These are phyloP conservation scores for Abrostola tripartita DNA, from an alignment of 2,888 invertebrate genomes.

Conservation along the genomic window DNA sequence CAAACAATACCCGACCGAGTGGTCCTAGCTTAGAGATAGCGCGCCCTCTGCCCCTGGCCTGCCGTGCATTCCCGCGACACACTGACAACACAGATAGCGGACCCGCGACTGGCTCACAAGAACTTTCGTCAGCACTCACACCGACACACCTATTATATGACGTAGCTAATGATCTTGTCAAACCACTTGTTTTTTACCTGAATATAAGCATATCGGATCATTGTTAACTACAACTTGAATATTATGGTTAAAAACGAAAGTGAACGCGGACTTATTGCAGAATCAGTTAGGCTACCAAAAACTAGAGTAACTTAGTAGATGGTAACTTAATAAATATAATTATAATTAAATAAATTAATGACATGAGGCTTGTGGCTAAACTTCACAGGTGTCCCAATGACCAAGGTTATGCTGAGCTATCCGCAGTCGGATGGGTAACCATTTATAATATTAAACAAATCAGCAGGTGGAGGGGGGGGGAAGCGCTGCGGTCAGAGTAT, in stretches of 20 bases:
- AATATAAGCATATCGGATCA: constrained; percentile 22
- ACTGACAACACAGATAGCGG: not conserved
- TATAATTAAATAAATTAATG: too few relatives aligned
- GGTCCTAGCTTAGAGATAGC: not conserved
- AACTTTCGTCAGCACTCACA: constrained; percentile 7
- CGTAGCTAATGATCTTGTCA: constrained; percentile 13
- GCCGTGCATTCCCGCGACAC: not conserved
- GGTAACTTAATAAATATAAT: too few relatives aligned
- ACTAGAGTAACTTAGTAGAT: too few relatives aligned
- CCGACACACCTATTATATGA: constrained; percentile 26
- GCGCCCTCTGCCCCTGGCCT: constrained; percentile 21
- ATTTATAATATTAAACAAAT: too few relatives aligned
- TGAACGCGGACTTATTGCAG: not conserved
- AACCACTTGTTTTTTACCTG: constrained; percentile 17
- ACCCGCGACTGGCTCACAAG: not conserved
- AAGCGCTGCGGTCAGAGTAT: too few relatives aligned
- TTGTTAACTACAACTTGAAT: constrained; percentile 20
- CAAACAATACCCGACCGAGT: too few relatives aligned
- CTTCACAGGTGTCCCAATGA: too few relatives aligned
- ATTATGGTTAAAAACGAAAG: constrained; percentile 28
- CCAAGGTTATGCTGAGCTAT: too few relatives aligned
- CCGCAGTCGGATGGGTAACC: too few relatives aligned
- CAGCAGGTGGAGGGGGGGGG: too few relatives aligned
- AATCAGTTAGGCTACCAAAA: too few relatives aligned
- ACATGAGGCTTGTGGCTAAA: too few relatives aligned